Evolutionary conservation across 2,888 invertebrate genomes (phyloP).

Genomic region (Sminthurides aquaticus): DNA sequence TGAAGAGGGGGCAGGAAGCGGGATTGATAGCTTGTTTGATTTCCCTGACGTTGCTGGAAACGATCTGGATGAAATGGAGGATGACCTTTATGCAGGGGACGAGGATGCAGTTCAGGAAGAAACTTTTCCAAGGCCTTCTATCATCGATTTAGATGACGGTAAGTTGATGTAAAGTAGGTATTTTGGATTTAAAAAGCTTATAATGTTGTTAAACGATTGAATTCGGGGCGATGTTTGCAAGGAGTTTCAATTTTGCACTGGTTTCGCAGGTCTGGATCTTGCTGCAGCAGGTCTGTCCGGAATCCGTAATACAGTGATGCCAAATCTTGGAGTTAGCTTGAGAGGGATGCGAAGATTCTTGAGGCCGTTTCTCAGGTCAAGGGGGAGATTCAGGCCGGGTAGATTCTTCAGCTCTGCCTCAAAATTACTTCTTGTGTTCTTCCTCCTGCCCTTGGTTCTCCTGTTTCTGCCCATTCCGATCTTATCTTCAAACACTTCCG

Average conservation of each 20-base stretch:
- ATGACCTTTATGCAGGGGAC: constrained; percentile 1
- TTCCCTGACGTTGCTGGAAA: neutral
- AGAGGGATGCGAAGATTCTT: neutral
- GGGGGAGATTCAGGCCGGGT: neutral
- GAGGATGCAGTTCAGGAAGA: constrained; percentile 15
- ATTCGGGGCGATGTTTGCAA: neutral
- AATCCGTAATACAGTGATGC: constrained; percentile 7
- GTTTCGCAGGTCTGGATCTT: constrained; percentile 6
- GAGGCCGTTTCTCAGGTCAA: neutral
- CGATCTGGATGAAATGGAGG: constrained; percentile 1
- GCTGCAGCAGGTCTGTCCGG: constrained; percentile 13
- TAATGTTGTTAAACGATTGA: neutral
- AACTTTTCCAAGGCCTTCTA: constrained; percentile 17
- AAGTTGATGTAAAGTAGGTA: neutral
- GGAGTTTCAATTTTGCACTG: neutral
- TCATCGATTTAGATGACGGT: constrained; percentile 15
- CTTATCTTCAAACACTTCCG: constrained; percentile 25
- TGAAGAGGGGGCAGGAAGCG: neutral
- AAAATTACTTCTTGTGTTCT: constrained; percentile 7
- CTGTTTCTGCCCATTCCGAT: constrained; percentile 39
- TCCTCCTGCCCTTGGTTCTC: constrained; percentile 34
- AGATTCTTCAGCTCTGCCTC: neutral
- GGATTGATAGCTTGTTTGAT: constrained; percentile 15
- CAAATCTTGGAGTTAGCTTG: constrained; percentile 6
- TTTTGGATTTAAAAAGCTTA: neutral